Evolutionary conservation across 2,888 invertebrate species (phyloP), one percentile per base, ranked within the genome.

Genomic region (Drosophila diplacantha): DNA sequence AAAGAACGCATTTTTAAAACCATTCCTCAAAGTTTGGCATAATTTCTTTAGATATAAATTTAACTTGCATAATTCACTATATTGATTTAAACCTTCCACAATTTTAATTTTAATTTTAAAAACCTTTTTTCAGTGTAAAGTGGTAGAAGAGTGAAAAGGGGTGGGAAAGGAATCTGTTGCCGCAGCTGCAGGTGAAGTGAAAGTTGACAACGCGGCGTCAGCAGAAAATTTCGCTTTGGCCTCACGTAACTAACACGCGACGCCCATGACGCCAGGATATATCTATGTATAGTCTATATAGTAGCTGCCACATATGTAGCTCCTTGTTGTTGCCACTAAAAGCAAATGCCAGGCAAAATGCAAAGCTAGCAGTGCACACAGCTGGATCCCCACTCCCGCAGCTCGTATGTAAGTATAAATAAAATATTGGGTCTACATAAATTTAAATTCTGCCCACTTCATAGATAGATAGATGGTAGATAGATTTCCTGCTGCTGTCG

Each of bases 131-230:
- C 4, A 18, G 29, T 46, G 44, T 14, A 46, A 18, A 29, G 8
- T 26, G 20, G 9, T 14, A 18, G 31, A 12, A 46, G 35, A 32
- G 53, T 32, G 18, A 51, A 39, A 22, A 22, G 8, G 22, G 22
- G 39, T 39, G 39, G 32, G 39, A 24, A 51, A 26, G 54, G 53
- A 53, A 61, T 68, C 49, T 62, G 63, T 66, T 74, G 77, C 60
- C 73, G 55, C 79, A 81, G 79, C 83, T 78, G 83, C 75, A 84
- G 72, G 69, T 72, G 73, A 84, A 81, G 84, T 72, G 73, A 81
- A 81, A 80, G 84, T 81, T 84, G 84, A 84, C 81, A 82, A 73
- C 60, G 75, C 71, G 63, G 55, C 68, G 66, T 84, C 83, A 84
- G 80, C 80, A 82, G 24, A 82, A 80, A 77, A 63, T 66, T 69